Percentiles rank a stretch among this genome's conserved stretches.
phyloP scores from a whole-genome alignment of 2,888 invertebrate species.

The Nebria brevicollis region DNA sequence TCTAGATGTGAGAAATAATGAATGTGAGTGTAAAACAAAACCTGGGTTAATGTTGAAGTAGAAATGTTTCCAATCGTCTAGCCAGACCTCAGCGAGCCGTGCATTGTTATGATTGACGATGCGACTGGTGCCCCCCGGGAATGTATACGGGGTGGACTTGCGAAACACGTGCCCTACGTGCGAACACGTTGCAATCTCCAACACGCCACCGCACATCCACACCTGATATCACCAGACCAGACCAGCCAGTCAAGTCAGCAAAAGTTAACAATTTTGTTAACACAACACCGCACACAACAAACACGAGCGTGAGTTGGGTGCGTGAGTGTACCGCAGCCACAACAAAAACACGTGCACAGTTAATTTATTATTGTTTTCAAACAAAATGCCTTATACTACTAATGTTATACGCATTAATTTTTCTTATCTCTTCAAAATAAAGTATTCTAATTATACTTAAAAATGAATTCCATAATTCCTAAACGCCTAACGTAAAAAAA shows the following conservation, averaged over 20 bases:
- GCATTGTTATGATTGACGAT: conserved; percentile 99
- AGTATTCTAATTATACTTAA: no score
- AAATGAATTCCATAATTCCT: no score
- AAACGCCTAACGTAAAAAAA: no score
- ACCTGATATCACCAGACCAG: conserved; percentile 71
- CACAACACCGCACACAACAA: neutral
- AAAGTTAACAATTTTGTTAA: conserved; percentile 9
- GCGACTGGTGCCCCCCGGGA: conserved; percentile 96
- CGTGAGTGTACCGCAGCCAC: neutral
- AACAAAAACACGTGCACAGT: conserved; percentile 4
- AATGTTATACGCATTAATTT: neutral
- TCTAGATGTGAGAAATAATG: neutral
- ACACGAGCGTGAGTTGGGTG: neutral
- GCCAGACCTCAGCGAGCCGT: conserved; percentile 98
- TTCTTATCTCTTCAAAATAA: no score
- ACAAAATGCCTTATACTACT: neutral
- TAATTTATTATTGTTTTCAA: neutral
- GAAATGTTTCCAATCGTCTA: conserved; percentile 99
- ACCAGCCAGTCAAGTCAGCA: conserved; percentile 48
- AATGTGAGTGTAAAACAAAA: conserved; percentile 59
- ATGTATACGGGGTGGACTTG: conserved; percentile 97
- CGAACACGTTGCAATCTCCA: conserved; percentile 95
- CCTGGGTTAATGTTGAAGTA: conserved; percentile 99
- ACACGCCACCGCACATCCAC: conserved; percentile 97
- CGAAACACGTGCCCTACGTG: conserved; percentile 97